These are phyloP conservation scores for Beroe ovata DNA, from an alignment of 37 sponge, comb jelly and placozoan genomes.

Conservation along the genomic window DNA sequence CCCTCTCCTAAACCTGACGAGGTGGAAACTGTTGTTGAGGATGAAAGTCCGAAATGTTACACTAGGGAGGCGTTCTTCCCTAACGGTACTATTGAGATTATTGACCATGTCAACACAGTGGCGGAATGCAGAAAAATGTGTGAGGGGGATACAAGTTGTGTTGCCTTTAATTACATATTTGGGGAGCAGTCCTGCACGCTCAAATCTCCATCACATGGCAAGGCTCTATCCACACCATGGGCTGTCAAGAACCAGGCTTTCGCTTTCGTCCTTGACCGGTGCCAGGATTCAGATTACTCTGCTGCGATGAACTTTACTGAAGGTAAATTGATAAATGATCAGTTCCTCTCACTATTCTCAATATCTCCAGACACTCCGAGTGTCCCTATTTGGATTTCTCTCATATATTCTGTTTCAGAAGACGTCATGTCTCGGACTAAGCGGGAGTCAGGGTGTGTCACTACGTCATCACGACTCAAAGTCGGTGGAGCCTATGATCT, in stretches of 20 bases:
- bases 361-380: no score
- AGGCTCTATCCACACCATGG: slow-evolving; percentile 16
- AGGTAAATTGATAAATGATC: no score
- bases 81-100: not conserved
- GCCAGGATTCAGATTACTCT: not conserved
- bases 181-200: not conserved
- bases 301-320: no score
- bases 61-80: slow-evolving; percentile 6
- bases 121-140: not conserved
- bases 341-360: no score
- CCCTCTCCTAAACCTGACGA: not conserved
- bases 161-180: not conserved
- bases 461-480: not conserved
- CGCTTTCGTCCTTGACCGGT: not conserved
- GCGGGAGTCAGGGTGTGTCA: not conserved
- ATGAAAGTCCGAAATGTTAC: not conserved
- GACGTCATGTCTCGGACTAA: not conserved
- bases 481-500: not conserved
- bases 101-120: not conserved
- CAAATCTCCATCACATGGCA: not conserved
- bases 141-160: not conserved
- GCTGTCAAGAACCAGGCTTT: slow-evolving; percentile 1
- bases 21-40: not conserved
- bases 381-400: no score
- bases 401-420: no score